phyloP scores from a whole-genome alignment of 2,113 vertebrate species.

The Festucalex cinctus region DNA sequence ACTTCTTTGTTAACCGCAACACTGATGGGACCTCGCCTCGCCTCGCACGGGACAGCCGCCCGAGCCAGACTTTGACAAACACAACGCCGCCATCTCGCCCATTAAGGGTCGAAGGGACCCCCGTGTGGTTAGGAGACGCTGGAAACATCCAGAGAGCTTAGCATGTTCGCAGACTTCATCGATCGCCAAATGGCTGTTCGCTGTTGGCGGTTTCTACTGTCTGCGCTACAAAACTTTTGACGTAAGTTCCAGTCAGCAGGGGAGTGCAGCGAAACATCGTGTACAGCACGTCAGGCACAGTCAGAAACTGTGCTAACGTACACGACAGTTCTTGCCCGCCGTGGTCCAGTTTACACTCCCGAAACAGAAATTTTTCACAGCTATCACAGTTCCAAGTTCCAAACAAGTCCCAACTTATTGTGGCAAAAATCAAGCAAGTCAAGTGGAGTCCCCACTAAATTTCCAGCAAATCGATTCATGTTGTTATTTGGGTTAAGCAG shows the following conservation, averaged over 20 bases:
- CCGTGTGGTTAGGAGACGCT: conserved; percentile 29
- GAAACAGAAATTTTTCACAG: neutral
- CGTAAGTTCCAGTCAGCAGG: conserved; percentile 38
- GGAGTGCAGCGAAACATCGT: conserved; percentile 32
- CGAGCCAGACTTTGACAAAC: conserved; percentile 25
- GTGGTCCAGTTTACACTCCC: too few species aligned
- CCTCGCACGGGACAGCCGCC: conserved; percentile 32
- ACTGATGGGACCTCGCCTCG: conserved; percentile 40
- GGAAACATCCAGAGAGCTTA: conserved; percentile 9
- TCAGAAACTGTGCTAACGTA: neutral
- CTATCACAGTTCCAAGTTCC: neutral
- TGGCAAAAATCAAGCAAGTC: too few species aligned
- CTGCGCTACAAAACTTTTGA: conserved; percentile 20
- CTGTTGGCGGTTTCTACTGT: conserved; percentile 53
- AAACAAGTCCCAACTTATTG: too few species aligned
- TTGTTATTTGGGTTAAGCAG: too few species aligned
- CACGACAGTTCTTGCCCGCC: neutral
- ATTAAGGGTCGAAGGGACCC: conserved; percentile 47
- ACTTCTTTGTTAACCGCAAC: conserved; percentile 64
- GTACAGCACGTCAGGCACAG: neutral
- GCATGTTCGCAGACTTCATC: conserved; percentile 29
- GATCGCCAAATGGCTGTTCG: conserved; percentile 54
- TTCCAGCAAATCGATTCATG: too few species aligned
- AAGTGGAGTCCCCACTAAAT: too few species aligned
- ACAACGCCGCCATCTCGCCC: conserved; percentile 27